Percentiles rank a stretch among this genome's conserved stretches.
Evolutionary conservation across 2,888 invertebrate species (phyloP).

Genomic region (Meganola albula): DNA sequence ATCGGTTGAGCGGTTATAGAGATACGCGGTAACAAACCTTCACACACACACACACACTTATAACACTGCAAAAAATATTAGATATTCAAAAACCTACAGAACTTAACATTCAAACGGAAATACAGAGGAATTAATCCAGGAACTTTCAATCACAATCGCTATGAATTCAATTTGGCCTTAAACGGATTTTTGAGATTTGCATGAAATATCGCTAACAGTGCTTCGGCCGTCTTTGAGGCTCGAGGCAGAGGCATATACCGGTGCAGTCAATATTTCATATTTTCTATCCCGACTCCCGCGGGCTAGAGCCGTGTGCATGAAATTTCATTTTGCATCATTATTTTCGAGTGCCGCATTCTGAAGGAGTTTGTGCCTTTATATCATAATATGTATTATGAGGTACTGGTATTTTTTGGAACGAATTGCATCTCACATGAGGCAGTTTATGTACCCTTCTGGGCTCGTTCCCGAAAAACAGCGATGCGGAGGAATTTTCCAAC

Average conservation of each 20-base stretch:
- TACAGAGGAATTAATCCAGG: too few species aligned
- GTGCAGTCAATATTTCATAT: conserved; percentile 48
- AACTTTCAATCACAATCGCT: conserved; percentile 24
- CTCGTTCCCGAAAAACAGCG: too few species aligned
- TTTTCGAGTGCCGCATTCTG: conserved; percentile 49
- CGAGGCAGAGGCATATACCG: conserved; percentile 11
- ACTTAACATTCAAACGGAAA: background rate
- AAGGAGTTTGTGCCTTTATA: conserved; percentile 23
- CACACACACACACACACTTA: too few species aligned
- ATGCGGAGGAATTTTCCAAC: too few species aligned
- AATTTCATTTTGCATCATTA: conserved; percentile 64
- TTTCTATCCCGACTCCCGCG: conserved; percentile 25
- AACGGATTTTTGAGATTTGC: conserved; percentile 42
- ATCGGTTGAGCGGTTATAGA: too few species aligned
- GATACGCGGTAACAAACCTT: too few species aligned
- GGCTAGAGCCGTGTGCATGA: conserved; percentile 32
- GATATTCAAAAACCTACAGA: too few species aligned
- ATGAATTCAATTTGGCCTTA: conserved; percentile 36
- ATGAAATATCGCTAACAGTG: conserved; percentile 34
- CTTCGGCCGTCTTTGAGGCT: conserved; percentile 24
- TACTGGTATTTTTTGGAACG: conserved; percentile 27
- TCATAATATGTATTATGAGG: conserved; percentile 29
- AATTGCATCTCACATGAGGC: conserved; percentile 33
- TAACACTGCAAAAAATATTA: too few species aligned
- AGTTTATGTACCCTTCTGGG: too few species aligned